A percentile compares a stretch with the other conserved stretches of the same genome.
Evolutionary conservation across 2,888 invertebrate genomes (phyloP).

Genomic region (Cynaeus angustus): DNA sequence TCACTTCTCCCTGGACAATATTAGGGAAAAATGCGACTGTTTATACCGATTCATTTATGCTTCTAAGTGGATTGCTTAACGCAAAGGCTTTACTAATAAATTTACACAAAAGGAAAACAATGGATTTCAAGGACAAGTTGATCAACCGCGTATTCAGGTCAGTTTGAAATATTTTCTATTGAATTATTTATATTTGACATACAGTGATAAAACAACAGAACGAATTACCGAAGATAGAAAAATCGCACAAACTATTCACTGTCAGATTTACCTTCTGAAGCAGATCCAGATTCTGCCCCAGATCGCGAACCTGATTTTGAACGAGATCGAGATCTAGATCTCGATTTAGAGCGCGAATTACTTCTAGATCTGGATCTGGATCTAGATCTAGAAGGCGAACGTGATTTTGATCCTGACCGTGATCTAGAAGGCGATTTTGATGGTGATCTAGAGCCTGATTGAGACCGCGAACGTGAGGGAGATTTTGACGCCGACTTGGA

Average conservation of each 20-base stretch:
- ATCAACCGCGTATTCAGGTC: slow-evolving; percentile 76
- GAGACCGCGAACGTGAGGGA: slow-evolving; percentile 64
- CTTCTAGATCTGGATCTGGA: slow-evolving; percentile 67
- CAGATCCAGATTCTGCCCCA: slow-evolving; percentile 63
- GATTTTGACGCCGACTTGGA: slow-evolving; percentile 62
- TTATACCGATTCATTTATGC: slow-evolving; percentile 78
- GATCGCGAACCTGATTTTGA: slow-evolving; percentile 63
- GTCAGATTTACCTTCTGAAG: slow-evolving; percentile 58
- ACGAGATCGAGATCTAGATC: slow-evolving; percentile 65
- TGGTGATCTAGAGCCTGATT: slow-evolving; percentile 63
- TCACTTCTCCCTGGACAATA: slow-evolving; percentile 75
- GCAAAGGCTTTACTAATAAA: slow-evolving; percentile 74
- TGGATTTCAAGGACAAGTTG: slow-evolving; percentile 73
- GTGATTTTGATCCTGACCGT: slow-evolving; percentile 62
- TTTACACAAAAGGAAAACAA: slow-evolving; percentile 72
- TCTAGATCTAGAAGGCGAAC: slow-evolving; percentile 67
- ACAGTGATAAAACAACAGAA: slow-evolving; percentile 1
- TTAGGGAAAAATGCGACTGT: slow-evolving; percentile 77
- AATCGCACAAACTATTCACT: slow-evolving; percentile 56
- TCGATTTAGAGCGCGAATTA: slow-evolving; percentile 65
- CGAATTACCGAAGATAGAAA: not conserved
- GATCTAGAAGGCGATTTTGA: slow-evolving; percentile 66
- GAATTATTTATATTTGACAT: slow-evolving; percentile 13
- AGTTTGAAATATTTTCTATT: slow-evolving; percentile 28
- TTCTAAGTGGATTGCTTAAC: slow-evolving; percentile 77